Evolutionary conservation across 2,797 vertebrate species (phyloP), one percentile per base, ranked within the genome.

Genomic region (Centroberyx gerrardi): DNA sequence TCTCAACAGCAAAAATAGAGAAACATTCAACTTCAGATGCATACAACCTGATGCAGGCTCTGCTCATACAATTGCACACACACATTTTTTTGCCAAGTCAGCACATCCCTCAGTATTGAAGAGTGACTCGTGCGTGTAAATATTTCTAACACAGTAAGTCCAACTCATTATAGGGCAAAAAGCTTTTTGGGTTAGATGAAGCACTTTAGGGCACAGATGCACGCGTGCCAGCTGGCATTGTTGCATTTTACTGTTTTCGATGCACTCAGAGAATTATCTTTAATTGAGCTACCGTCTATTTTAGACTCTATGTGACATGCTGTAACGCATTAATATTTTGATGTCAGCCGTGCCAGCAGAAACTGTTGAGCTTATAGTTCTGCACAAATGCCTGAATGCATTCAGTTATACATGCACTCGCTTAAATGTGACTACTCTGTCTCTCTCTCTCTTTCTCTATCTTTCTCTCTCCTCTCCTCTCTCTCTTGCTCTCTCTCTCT

Each of bases 61-160:
- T 33, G 4, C 2, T 33, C 31, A 33, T 33, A 33, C 4, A 33
- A 33, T 33, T n/a, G 31, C 31, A 40, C 40, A 9, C 8, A 38
- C 36, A 38, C 36, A 38, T 9, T 62, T 76, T 72, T 68, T 73
- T 77, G 73, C 76, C 4, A 0, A 65, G 83, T 88, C 83, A 72
- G 84, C 67, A 68, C 36, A 62, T 38, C 46, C 14, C 13, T 76
- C 33, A 7, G 8, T 27, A 7, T 48, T 13, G 51, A 48, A 53
- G 46, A 44, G 62, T 54, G 44, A 31, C 66, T 40, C 4, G 3
- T 12, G 9, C 48, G 29, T 44, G 5, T 12, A 17, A 51, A 63
- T 53, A 13, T 31, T 44, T 71, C 14, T 6, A 36, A 29, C n/a
- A 15, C 28, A 22, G 22, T 22, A 22, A 54, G 0, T 46, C 12